Conservation (phyloP, 2,797 vertebrate species). For the Paramormyrops hopkinsi region DNA sequence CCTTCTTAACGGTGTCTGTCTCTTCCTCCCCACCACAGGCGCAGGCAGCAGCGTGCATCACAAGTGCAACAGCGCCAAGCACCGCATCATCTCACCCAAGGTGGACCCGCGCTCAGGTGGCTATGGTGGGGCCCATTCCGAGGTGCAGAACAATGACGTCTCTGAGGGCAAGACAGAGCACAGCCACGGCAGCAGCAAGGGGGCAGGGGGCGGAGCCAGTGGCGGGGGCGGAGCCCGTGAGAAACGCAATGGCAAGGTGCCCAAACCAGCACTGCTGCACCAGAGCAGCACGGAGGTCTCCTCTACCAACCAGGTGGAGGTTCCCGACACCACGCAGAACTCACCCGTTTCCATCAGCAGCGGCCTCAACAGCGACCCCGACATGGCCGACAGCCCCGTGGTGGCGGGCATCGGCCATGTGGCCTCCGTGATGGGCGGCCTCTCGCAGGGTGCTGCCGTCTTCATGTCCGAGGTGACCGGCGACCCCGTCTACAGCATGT, state of each 20-base stretch:
- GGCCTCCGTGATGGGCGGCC: constrained; percentile 88
- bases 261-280: constrained; percentile 88
- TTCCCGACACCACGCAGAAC: constrained; percentile 97
- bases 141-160: constrained; percentile 97
- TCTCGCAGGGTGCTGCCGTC: constrained; percentile 86
- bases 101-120: constrained; percentile 88
- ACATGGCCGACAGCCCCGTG: constrained; percentile 91
- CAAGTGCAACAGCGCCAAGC: constrained; percentile 99
- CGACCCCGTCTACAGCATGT: constrained; percentile 94
- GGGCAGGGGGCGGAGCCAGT: constrained; percentile 49
- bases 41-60: constrained; percentile 97
- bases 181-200: constrained; percentile 65
- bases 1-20: constrained; percentile 17
- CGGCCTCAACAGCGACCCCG: constrained; percentile 92
- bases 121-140: constrained; percentile 80
- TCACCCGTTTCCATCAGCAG: constrained; percentile 99
- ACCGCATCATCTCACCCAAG: constrained; percentile 98
- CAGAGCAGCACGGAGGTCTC: constrained; percentile 98
- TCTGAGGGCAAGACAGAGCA: constrained; percentile 96
- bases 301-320: constrained; percentile 97
- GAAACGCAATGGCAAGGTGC: constrained; percentile 94
- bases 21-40: constrained; percentile 59
- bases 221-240: constrained; percentile 64
- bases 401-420: constrained; percentile 92
- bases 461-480: constrained; percentile 97